phyloP scores from a whole-genome alignment of 2,888 invertebrate genomes.

The Hybos culiciformis region DNA sequence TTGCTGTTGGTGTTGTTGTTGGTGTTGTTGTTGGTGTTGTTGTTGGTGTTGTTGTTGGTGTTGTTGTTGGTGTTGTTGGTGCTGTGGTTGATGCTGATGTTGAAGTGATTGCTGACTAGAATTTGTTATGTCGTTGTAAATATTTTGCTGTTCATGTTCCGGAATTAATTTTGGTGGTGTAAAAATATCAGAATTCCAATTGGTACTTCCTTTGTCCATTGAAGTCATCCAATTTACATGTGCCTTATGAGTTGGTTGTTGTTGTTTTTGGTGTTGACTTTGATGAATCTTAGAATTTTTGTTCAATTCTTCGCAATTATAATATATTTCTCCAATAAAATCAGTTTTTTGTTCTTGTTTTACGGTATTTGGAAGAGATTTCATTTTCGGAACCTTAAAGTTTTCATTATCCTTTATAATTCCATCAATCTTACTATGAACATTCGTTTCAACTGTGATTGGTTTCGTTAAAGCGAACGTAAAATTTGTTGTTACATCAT shows the following conservation, averaged over 20 bases:
- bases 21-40: slow-evolving; percentile 36
- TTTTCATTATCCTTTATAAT: no score
- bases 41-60: slow-evolving; percentile 6
- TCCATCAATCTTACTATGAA: no score
- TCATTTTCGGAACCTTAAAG: no score
- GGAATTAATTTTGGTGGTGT: no score
- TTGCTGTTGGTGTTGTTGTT: slow-evolving; percentile 41
- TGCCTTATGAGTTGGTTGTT: slow-evolving; percentile 9
- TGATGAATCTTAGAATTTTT: background rate
- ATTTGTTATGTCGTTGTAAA: no score
- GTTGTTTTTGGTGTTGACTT: slow-evolving; percentile 1
- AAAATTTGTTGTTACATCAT: slow-evolving; percentile 10
- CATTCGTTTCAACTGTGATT: slow-evolving; percentile 4
- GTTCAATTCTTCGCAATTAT: slow-evolving; percentile 14
- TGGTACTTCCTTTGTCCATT: no score
- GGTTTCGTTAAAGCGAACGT: slow-evolving; percentile 15
- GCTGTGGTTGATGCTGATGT: background rate
- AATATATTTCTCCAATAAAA: slow-evolving; percentile 11
- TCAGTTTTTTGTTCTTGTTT: slow-evolving; percentile 2
- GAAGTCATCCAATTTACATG: slow-evolving; percentile 20
- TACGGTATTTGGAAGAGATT: no score
- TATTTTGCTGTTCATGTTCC: no score
- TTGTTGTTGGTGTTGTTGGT: background rate
- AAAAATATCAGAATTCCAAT: no score
- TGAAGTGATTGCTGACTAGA: no score